Evolutionary conservation across 2,797 vertebrate genomes (phyloP).

Genomic region (Triplophysa bombifrons): DNA sequence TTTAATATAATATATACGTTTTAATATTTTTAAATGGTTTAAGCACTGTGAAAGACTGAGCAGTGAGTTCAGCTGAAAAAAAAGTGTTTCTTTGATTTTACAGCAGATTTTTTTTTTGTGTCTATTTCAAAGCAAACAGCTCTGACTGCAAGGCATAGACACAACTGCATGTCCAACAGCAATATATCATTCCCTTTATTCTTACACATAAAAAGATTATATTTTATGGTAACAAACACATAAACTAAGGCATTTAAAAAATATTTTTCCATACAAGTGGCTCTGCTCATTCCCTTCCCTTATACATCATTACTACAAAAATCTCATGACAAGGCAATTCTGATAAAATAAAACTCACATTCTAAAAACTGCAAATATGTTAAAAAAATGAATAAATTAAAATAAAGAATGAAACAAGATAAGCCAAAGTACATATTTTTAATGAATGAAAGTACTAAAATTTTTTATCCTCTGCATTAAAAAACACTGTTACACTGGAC

Average conservation of each 20-base stretch:
- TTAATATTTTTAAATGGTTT: neutral
- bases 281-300: neutral
- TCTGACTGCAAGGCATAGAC: neutral
- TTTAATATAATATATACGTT: no score
- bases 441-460: neutral
- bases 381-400: neutral
- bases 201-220: constrained; percentile 8
- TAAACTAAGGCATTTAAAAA: neutral
- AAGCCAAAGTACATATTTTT: neutral
- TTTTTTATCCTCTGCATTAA: neutral
- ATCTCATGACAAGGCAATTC: neutral
- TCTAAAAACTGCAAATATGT: neutral
- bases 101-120: constrained; percentile 18
- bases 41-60: neutral
- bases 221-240: neutral
- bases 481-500: neutral
- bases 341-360: neutral
- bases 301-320: no score
- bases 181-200: constrained; percentile 26
- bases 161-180: constrained; percentile 10
- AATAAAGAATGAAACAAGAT: neutral
- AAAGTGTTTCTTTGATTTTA: constrained; percentile 38
- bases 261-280: neutral
- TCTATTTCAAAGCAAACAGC: constrained; percentile 35
- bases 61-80: no score